Evolutionary conservation across 92 coral and sea anemone species (phyloP).

Genomic region (Ricordea florida): DNA sequence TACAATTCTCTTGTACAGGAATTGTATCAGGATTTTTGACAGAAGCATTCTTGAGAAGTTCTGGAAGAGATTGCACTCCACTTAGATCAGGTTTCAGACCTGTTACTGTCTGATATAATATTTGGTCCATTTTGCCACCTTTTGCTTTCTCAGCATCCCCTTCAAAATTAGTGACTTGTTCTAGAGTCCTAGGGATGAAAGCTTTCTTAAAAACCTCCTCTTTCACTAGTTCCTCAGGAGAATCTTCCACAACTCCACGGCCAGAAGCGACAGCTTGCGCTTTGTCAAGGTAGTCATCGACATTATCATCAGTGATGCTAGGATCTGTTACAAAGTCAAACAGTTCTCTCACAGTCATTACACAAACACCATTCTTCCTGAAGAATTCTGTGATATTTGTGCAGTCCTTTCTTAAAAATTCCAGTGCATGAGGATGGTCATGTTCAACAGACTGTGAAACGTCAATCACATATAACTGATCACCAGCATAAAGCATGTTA

Average conservation of each 20-base stretch:
- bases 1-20: no score
- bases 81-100: slow-evolving; percentile 92
- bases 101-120: slow-evolving; percentile 86
- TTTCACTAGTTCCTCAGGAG: slow-evolving; percentile 70
- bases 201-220: slow-evolving; percentile 96
- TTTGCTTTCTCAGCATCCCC: slow-evolving; percentile 75
- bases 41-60: slow-evolving; percentile 63
- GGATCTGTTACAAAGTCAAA: slow-evolving; percentile 99
- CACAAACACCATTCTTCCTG: slow-evolving; percentile 96
- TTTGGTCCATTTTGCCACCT: slow-evolving; percentile 73
- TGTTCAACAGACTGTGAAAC: slow-evolving; percentile 99
- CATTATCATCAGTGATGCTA: slow-evolving; percentile 83
- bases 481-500: slow-evolving; percentile 89
- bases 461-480: slow-evolving; percentile 86
- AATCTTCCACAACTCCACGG: slow-evolving; percentile 47
- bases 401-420: slow-evolving; percentile 94
- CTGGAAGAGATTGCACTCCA: slow-evolving; percentile 80
- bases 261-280: slow-evolving; percentile 86
- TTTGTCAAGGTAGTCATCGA: slow-evolving; percentile 86
- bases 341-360: slow-evolving; percentile 93
- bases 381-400: slow-evolving; percentile 92
- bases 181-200: slow-evolving; percentile 92
- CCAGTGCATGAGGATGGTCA: slow-evolving; percentile 97
- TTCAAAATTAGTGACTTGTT: slow-evolving; percentile 91
- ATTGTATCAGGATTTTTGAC: no score